Percentiles rank a stretch among this genome's conserved stretches.
phyloP scores from a whole-genome alignment of 37 sponge, comb jelly and placozoan species.

The Tethya wilhelma region DNA sequence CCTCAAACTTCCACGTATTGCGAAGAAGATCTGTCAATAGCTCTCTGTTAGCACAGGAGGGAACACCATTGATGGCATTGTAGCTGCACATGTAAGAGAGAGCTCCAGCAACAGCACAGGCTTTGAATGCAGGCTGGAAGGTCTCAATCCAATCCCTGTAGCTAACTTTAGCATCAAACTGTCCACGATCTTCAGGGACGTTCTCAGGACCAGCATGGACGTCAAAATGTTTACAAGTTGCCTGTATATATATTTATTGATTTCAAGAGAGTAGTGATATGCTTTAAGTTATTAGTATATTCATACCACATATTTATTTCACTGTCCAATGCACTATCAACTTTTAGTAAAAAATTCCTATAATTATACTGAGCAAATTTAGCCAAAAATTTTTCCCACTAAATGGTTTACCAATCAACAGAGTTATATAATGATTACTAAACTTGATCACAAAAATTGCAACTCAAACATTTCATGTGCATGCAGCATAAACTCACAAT shows the following conservation, averaged over 20 bases:
- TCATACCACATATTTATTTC: not conserved
- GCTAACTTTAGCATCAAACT: slow-evolving; percentile 51
- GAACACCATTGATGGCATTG: slow-evolving; percentile 73
- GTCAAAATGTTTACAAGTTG: slow-evolving; percentile 69
- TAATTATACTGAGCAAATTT: no score
- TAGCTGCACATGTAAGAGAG: slow-evolving; percentile 74
- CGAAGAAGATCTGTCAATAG: slow-evolving; percentile 33
- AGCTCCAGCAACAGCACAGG: slow-evolving; percentile 52
- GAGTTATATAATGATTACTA: no score
- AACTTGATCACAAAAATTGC: no score
- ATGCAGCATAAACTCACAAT: slow-evolving; percentile 8
- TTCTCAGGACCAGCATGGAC: slow-evolving; percentile 63
- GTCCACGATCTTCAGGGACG: slow-evolving; percentile 30
- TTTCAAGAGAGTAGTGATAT: not conserved
- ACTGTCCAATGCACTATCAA: not conserved
- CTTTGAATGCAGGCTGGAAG: slow-evolving; percentile 59
- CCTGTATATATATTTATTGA: no score
- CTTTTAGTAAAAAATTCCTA: not conserved
- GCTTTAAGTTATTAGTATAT: no score
- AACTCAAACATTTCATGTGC: no score
- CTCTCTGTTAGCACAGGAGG: slow-evolving; percentile 53
- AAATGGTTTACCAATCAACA: no score
- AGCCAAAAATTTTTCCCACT: no score
- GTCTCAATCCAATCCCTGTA: slow-evolving; percentile 47
- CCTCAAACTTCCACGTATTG: slow-evolving; percentile 48